phyloP scores from a whole-genome alignment of 2,888 invertebrate species.

The Vandiemenella viatica region DNA sequence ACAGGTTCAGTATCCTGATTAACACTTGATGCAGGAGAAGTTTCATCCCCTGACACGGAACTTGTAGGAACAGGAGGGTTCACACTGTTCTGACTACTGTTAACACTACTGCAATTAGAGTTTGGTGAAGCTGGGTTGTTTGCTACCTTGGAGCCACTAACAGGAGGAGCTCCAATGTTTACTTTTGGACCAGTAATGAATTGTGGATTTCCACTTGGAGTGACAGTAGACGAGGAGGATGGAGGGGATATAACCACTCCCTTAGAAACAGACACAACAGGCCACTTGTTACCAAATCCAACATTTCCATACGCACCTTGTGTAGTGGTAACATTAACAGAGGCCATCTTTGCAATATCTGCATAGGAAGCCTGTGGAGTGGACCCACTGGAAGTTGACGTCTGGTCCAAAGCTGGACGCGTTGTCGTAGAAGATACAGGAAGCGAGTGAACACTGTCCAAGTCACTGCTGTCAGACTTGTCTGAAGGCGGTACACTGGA shows the following conservation, averaged over 20 bases:
- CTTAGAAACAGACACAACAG: conserved; percentile 8
- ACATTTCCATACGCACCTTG: conserved; percentile 8
- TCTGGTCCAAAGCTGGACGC: conserved; percentile 23
- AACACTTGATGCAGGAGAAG: not conserved
- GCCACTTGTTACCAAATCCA: conserved; percentile 9
- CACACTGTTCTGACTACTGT: not conserved
- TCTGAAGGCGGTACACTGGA: conserved; percentile 68
- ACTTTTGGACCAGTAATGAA: conserved; percentile 14
- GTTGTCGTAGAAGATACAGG: conserved; percentile 41
- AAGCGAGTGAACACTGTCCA: conserved; percentile 72
- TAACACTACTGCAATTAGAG: not conserved
- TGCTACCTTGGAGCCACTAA: conserved; percentile 13
- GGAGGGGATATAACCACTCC: not conserved
- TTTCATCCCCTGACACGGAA: not conserved
- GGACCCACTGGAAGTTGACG: conserved; percentile 23
- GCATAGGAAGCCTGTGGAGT: conserved; percentile 57
- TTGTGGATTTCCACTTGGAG: conserved; percentile 6
- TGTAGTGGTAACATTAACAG: conserved; percentile 16
- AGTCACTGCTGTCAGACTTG: conserved; percentile 62
- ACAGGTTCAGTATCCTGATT: not conserved
- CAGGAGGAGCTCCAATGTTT: conserved; percentile 15
- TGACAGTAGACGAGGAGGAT: not conserved
- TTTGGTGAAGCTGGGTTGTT: not conserved
- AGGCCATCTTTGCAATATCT: conserved; percentile 54
- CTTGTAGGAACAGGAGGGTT: not conserved